Percentiles rank a stretch among this genome's conserved stretches.
Conservation (phyloP, 2,888 invertebrate genomes). For the Syrphus vitripennis region DNA sequence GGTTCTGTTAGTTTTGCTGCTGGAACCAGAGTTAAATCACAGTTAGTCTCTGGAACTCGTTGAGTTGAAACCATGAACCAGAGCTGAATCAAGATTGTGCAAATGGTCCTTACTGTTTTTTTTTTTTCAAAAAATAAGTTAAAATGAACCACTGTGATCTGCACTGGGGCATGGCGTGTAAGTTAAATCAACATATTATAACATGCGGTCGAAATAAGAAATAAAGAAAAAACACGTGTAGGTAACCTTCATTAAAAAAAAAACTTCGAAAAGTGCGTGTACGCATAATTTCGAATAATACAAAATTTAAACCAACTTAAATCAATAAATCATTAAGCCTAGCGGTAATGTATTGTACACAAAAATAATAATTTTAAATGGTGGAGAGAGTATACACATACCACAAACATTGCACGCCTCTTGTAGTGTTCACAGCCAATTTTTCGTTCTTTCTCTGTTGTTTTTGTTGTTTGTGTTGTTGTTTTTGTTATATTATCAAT, state of each 20-base stretch:
- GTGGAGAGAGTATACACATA: conserved; percentile 81
- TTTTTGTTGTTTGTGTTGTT: conserved; percentile 4
- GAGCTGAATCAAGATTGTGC: too few species aligned
- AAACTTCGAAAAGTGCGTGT: conserved; percentile 2
- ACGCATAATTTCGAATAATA: conserved; percentile 14
- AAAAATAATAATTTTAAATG: background rate
- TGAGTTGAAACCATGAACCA: too few species aligned
- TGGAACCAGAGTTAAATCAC: too few species aligned
- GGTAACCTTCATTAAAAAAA: background rate
- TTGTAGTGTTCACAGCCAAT: conserved; percentile 91
- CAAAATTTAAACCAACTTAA: conserved; percentile 50
- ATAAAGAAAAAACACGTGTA: background rate
- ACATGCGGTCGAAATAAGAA: background rate
- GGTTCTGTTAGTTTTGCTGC: too few species aligned
- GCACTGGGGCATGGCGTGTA: background rate
- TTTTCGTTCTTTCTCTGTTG: conserved; percentile 46
- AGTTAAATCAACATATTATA: background rate
- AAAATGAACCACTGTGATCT: background rate
- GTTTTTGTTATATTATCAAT: conserved; percentile 13
- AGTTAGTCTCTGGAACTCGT: too few species aligned
- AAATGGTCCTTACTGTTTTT: too few species aligned
- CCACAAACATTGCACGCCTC: conserved; percentile 92
- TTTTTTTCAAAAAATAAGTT: background rate
- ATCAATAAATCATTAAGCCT: conserved; percentile 58
- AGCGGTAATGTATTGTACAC: background rate